Conservation (phyloP, 2,797 vertebrate genomes). For the Acipenser oxyrinchus region DNA sequence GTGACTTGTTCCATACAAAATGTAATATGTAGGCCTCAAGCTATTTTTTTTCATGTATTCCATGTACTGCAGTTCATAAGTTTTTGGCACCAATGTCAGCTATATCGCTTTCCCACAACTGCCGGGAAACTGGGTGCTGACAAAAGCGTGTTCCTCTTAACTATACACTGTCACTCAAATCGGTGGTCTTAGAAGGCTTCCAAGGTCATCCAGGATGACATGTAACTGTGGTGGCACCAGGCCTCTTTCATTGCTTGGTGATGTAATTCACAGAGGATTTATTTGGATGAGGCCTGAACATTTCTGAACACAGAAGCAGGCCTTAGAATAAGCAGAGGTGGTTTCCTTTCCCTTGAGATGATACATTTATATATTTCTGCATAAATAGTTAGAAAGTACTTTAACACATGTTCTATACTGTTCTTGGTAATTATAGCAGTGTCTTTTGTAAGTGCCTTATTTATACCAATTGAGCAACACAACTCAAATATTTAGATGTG, state of each 20-base stretch:
- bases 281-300: slow-evolving; percentile 16
- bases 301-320: slow-evolving; percentile 22
- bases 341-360: no score
- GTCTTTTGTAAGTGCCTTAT: no score
- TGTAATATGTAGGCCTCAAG: slow-evolving; percentile 43
- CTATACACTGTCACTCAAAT: slow-evolving; percentile 54
- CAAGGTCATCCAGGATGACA: slow-evolving; percentile 42
- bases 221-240: slow-evolving; percentile 21
- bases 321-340: slow-evolving; percentile 33
- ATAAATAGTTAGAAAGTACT: no score
- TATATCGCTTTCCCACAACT: slow-evolving; percentile 36
- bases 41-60: slow-evolving; percentile 52
- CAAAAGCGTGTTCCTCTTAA: slow-evolving; percentile 45
- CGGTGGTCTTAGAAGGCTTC: slow-evolving; percentile 41
- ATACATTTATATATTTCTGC: no score
- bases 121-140: slow-evolving; percentile 33
- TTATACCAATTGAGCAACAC: no score
- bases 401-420: no score
- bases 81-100: slow-evolving; percentile 57
- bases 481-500: no score
- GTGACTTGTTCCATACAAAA: slow-evolving; percentile 22
- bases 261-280: slow-evolving; percentile 42
- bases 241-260: slow-evolving; percentile 28
- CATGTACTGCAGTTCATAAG: slow-evolving; percentile 56
- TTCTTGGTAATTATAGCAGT: no score